Evolutionary conservation across 2,888 invertebrate species (phyloP).

Genomic region (Ecliptopera silaceata): DNA sequence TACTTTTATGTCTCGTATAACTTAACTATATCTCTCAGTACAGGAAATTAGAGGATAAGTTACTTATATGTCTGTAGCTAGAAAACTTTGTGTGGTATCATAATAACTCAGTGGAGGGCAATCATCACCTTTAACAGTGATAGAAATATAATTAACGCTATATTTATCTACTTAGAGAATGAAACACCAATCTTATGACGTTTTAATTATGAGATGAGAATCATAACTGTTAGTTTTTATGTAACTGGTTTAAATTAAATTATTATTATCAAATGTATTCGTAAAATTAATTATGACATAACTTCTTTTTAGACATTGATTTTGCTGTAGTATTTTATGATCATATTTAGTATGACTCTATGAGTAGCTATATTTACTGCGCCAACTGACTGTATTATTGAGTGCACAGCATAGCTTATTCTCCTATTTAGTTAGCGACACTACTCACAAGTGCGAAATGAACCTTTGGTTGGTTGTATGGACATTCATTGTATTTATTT

Average conservation of each 20-base stretch:
- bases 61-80: constrained; percentile 74
- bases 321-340: background rate
- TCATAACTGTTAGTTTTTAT: constrained; percentile 3
- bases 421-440: constrained; percentile 10
- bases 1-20: constrained; percentile 46
- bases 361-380: background rate
- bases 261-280: constrained; percentile 7
- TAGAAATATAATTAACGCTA: constrained; percentile 37
- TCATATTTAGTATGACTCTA: background rate
- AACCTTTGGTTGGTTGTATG: constrained; percentile 24
- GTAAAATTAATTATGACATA: background rate
- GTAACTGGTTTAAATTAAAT: background rate
- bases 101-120: constrained; percentile 41
- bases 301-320: background rate
- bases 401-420: constrained; percentile 24
- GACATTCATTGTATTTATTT: constrained; percentile 60
- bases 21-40: constrained; percentile 80
- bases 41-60: constrained; percentile 78
- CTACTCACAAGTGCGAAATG: constrained; percentile 13
- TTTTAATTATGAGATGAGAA: constrained; percentile 15
- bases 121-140: constrained; percentile 28
- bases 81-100: constrained; percentile 59
- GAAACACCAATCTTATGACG: constrained; percentile 37
- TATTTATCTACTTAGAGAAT: constrained; percentile 39
- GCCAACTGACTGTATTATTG: background rate